Conservation (phyloP, 2,113 vertebrate genomes). For the Istiophorus platypterus region DNA sequence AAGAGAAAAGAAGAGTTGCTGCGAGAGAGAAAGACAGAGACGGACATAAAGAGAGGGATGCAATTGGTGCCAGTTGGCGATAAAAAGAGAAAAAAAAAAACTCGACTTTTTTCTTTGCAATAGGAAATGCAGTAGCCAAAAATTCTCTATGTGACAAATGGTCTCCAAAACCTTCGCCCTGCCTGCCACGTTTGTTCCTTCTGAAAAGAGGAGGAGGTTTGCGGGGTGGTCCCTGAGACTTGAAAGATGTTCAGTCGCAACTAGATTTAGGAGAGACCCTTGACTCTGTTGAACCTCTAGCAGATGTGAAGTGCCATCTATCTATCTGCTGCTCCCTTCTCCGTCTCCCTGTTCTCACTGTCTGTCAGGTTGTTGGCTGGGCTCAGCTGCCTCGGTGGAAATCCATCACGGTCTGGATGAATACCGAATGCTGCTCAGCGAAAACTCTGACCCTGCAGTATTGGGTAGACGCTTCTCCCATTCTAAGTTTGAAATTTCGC, state of each 20-base stretch:
- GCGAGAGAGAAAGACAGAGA: conserved; percentile 50
- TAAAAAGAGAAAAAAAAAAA: conserved; percentile 49
- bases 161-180: conserved; percentile 52
- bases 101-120: conserved; percentile 31
- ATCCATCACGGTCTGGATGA: conserved; percentile 78
- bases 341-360: conserved; percentile 56
- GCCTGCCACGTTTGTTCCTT: conserved; percentile 54
- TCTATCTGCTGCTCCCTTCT: conserved; percentile 65
- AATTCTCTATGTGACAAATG: conserved; percentile 65
- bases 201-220: conserved; percentile 71
- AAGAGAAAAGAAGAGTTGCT: conserved; percentile 58
- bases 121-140: conserved; percentile 48
- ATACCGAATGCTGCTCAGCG: conserved; percentile 57
- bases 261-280: conserved; percentile 81
- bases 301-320: conserved; percentile 82
- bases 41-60: conserved; percentile 62
- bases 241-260: conserved; percentile 78
- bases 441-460: conserved; percentile 66
- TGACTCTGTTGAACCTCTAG: conserved; percentile 76
- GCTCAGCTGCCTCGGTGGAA: conserved; percentile 73
- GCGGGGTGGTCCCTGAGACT: conserved; percentile 70
- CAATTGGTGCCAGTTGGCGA: conserved; percentile 68
- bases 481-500: conserved; percentile 53
- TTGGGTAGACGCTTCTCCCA: conserved; percentile 55
- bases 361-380: conserved; percentile 72